Conservation (phyloP, 2,888 invertebrate species). For the Netelia fuscicornis region DNA sequence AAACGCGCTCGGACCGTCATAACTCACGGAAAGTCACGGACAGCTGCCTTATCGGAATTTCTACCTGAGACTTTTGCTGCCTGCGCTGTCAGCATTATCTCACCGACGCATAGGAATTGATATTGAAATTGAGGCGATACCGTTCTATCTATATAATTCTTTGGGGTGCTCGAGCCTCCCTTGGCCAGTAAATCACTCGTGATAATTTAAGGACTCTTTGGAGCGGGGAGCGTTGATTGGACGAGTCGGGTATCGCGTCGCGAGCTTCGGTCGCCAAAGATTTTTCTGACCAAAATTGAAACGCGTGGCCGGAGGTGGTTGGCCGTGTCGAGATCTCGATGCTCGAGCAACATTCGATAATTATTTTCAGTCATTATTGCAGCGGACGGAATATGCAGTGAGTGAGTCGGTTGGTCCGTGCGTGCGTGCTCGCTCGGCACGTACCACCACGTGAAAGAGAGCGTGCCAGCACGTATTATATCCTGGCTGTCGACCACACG, state of each 20-base stretch:
- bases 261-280: background rate
- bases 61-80: background rate
- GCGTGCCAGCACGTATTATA: slow-evolving; percentile 64
- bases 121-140: background rate
- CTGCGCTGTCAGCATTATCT: background rate
- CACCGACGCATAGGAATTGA: background rate
- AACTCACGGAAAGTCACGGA: background rate
- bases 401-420: slow-evolving; percentile 20
- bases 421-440: slow-evolving; percentile 34
- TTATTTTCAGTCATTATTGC: slow-evolving; percentile 53
- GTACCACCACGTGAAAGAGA: slow-evolving; percentile 36
- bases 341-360: slow-evolving; percentile 21
- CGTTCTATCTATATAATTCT: background rate
- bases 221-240: slow-evolving; percentile 8
- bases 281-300: slow-evolving; percentile 1
- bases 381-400: slow-evolving; percentile 45
- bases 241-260: slow-evolving; percentile 9
- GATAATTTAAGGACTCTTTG: slow-evolving; percentile 9
- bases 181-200: background rate
- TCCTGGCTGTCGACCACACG: slow-evolving; percentile 26
- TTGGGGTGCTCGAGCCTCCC: too few species aligned
- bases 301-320: background rate
- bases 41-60: background rate
- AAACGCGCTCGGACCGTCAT: background rate
- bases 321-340: background rate